A percentile compares a stretch with the other conserved stretches of the same genome.
phyloP scores from a whole-genome alignment of 1,140 invertebrate genomes.

The Lithobius niger region DNA sequence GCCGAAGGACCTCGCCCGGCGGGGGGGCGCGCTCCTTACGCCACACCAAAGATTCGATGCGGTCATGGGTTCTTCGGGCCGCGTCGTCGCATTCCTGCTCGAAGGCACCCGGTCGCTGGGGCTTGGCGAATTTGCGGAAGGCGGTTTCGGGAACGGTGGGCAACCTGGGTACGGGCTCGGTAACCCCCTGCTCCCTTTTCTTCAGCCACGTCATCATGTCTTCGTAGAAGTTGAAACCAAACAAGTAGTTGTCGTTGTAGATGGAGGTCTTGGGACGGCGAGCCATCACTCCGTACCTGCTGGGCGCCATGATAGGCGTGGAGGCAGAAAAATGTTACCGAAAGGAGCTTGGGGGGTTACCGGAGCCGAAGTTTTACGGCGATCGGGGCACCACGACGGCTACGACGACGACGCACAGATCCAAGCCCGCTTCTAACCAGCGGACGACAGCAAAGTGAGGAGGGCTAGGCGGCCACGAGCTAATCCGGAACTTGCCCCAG shows the following conservation, averaged over 20 bases:
- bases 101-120: not conserved
- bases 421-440: no score
- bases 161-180: constrained; percentile 42
- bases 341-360: no score
- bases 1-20: constrained; percentile 15
- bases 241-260: constrained; percentile 64
- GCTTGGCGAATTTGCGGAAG: not conserved
- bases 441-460: no score
- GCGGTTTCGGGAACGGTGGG: constrained; percentile 51
- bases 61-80: not conserved
- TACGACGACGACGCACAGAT: no score
- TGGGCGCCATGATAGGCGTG: constrained; percentile 4
- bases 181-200: constrained; percentile 31
- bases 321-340: no score
- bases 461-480: no score
- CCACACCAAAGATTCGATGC: constrained; percentile 5
- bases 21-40: not conserved
- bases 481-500: no score
- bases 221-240: constrained; percentile 64
- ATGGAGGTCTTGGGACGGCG: constrained; percentile 44
- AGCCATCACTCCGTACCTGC: not conserved
- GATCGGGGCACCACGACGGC: no score
- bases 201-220: constrained; percentile 70
- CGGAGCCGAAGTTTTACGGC: no score
- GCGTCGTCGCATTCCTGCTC: not conserved